Evolutionary conservation across 2,888 invertebrate genomes (phyloP), one percentile per base, ranked within the genome.

Genomic region (Dynastes hyllus): DNA sequence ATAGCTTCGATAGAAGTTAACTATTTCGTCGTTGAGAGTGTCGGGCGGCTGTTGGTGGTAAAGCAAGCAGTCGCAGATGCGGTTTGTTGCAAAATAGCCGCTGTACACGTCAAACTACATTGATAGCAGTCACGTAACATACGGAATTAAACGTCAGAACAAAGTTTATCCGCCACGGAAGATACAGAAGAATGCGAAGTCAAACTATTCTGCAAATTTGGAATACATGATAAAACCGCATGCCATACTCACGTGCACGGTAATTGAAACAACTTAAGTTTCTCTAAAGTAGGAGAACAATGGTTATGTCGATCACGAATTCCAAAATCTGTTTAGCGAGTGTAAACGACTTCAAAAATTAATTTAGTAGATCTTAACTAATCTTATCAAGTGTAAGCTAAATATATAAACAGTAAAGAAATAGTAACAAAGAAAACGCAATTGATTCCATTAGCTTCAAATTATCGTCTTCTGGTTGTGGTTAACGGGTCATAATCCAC

Each of bases 61-160:
- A 37, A 40, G 66, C 66, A 66, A 40, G 66, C 37, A 37, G 66
- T 66, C 4, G 37, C 66, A 16, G 66, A 8, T 5, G 66, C 66
- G 66, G 66, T 66, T 66, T 45, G 66, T 66, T 66, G 66, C 66
- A 5, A 66, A 66, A 16, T 66, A 66, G 37, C 37, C 37, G 40
- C 16, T 16, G 22, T 16, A 22, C n/a, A n/a, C 55, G n/a, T 55
- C 55, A 55, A 55, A 55, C 55, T 55, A 8, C 55, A 55, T 55
- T 55, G 40, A 66, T 66, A 45, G 45, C 8, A 66, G 45, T 66
- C 40, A 45, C 66, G 66, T 40, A 66, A 16, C 66, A 37, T 66
- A 40, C 66, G 40, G 37, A 66, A 66, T 66, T 66, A 66, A 66
- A 66, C 22, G 66, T 66, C 66, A 40, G 40, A 66, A 22, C 6